These are phyloP conservation scores for Trypoxylus dichotomus DNA, from an alignment of 1,140 invertebrate species.

Conservation along the genomic window DNA sequence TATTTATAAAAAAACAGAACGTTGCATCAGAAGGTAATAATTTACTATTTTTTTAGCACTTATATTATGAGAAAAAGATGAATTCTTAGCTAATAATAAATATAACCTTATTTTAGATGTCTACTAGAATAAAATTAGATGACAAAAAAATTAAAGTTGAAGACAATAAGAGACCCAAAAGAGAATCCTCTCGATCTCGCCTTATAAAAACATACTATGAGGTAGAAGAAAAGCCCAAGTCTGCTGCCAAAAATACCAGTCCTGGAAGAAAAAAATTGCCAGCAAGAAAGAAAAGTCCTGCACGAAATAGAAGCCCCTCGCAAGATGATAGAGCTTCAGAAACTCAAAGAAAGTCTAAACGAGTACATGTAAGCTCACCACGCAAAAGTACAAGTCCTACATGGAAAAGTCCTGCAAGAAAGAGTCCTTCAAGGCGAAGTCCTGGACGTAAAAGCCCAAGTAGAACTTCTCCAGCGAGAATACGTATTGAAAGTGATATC, in stretches of 20 bases:
- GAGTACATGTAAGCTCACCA: background rate
- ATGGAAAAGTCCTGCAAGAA: conserved; percentile 28
- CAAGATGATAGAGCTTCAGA: background rate
- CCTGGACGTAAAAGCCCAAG: conserved; percentile 19
- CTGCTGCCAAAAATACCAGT: background rate
- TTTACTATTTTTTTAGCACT: background rate
- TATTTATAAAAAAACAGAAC: background rate
- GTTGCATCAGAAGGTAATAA: background rate
- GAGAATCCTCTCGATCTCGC: background rate
- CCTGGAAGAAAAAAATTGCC: background rate
- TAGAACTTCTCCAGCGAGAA: background rate
- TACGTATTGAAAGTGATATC: conserved; percentile 17
- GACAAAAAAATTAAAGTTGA: background rate
- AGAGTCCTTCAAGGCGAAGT: conserved; percentile 28
- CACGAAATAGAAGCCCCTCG: background rate
- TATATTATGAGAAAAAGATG: background rate
- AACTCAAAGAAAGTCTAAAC: conserved; percentile 11
- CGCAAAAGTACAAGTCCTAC: conserved; percentile 21
- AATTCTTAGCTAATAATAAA: background rate
- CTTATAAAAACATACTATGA: background rate
- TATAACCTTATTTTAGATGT: conserved; percentile 29
- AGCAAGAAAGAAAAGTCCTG: conserved; percentile 21
- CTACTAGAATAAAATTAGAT: background rate
- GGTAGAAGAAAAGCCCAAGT: background rate
- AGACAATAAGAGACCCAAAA: background rate